These are phyloP conservation scores for Sporophila hypoxantha DNA, from an alignment of 2,113 vertebrate species.

Conservation along the genomic window DNA sequence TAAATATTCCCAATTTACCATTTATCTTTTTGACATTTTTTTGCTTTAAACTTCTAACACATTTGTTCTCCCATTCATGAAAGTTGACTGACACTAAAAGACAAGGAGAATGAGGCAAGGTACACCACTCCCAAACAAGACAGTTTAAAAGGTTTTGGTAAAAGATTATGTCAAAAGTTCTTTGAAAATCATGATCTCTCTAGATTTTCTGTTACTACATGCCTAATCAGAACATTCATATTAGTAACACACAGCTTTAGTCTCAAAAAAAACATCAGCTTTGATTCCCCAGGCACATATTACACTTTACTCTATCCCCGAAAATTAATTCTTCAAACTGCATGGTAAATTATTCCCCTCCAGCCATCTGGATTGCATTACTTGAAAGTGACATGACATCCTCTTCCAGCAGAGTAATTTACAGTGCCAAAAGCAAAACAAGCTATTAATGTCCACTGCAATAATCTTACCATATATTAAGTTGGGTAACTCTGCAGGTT, in stretches of 20 bases:
- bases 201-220: background rate
- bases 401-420: conserved; percentile 11
- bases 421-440: conserved; percentile 32
- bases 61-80: background rate
- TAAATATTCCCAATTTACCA: background rate
- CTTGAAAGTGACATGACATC: conserved; percentile 25
- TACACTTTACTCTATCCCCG: background rate
- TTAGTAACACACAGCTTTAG: background rate
- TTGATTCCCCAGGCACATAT: background rate
- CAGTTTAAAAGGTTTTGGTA: background rate
- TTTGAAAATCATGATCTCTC: background rate
- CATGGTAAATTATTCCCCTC: background rate
- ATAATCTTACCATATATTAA: background rate
- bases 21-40: background rate
- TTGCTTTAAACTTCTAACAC: background rate
- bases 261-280: background rate
- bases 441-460: background rate
- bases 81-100: background rate
- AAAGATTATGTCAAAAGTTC: background rate
- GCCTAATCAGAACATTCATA: background rate
- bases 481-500: background rate
- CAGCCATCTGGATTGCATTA: background rate
- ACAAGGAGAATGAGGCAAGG: background rate
- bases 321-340: background rate
- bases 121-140: background rate